These are phyloP conservation scores for Rhamphomyia laevipes DNA, from an alignment of 2,888 invertebrate genomes.

Conservation along the genomic window DNA sequence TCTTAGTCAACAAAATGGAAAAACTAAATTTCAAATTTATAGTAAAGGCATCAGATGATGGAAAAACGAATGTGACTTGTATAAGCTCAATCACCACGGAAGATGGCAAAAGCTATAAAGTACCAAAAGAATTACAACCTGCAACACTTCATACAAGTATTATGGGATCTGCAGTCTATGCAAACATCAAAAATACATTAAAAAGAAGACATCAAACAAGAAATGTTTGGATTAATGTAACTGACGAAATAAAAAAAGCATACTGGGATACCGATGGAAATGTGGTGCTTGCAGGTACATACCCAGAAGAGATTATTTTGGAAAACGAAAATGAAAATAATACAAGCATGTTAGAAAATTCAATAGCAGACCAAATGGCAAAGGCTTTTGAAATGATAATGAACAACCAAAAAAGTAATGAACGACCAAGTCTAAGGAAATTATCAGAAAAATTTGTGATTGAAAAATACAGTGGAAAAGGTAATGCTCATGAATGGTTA, in stretches of 20 bases:
- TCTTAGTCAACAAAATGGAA: conserved; percentile 7
- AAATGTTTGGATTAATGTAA: conserved; percentile 8
- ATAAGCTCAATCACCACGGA: conserved; percentile 9
- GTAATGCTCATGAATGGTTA: conserved; percentile 13
- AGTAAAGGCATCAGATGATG: conserved; percentile 6
- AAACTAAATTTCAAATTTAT: conserved; percentile 7
- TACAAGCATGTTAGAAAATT: no score
- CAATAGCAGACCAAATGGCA: no score
- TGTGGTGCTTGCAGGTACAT: background rate
- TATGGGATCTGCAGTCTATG: conserved; percentile 4
- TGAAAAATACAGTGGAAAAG: no score
- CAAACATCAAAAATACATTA: conserved; percentile 9
- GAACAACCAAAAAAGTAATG: no score
- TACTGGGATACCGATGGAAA: conserved; percentile 4
- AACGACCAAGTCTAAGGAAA: no score
- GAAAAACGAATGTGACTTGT: conserved; percentile 6
- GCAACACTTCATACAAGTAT: conserved; percentile 2
- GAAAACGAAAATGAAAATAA: no score
- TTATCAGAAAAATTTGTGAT: no score
- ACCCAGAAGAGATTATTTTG: no score
- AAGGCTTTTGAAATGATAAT: no score
- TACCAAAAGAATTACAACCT: conserved; percentile 5
- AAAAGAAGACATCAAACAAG: conserved; percentile 8
- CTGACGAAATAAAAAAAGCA: conserved; percentile 1
- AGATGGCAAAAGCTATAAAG: conserved; percentile 1